phyloP scores from a whole-genome alignment of 2,888 invertebrate species.

The Therioaphis trifolii region DNA sequence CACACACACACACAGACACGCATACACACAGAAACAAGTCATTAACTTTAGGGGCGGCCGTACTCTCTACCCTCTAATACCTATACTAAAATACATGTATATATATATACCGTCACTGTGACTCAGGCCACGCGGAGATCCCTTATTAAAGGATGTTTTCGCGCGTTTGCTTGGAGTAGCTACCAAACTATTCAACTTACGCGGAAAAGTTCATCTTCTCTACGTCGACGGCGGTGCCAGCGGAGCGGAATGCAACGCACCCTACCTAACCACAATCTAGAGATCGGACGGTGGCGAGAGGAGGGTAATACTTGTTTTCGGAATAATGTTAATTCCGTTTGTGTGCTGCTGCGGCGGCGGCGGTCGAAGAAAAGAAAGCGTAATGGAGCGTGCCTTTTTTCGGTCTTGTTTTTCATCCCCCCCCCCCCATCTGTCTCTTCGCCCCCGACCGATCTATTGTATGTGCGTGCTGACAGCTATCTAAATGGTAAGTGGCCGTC shows the following conservation, averaged over 20 bases:
- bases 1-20: too few relatives aligned
- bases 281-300: background rate
- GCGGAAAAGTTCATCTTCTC: background rate
- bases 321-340: constrained; percentile 39
- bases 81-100: too few relatives aligned
- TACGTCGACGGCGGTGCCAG: background rate
- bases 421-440: too few relatives aligned
- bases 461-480: constrained; percentile 5
- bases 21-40: too few relatives aligned
- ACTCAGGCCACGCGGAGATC: too few relatives aligned
- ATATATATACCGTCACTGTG: too few relatives aligned
- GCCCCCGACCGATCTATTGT: background rate
- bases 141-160: background rate
- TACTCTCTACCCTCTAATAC: too few relatives aligned
- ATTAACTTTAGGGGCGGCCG: too few relatives aligned
- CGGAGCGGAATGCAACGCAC: background rate
- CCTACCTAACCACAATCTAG: background rate
- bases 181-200: background rate
- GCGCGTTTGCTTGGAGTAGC: background rate
- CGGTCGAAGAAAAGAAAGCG: constrained; percentile 10
- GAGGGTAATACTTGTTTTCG: background rate
- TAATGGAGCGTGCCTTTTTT: constrained; percentile 38
- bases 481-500: constrained; percentile 34
- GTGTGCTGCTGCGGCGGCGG: background rate
- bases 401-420: background rate